These are phyloP conservation scores for Malurus alboscapulatus DNA, from an alignment of 2,113 vertebrate species.

Conservation along the genomic window DNA sequence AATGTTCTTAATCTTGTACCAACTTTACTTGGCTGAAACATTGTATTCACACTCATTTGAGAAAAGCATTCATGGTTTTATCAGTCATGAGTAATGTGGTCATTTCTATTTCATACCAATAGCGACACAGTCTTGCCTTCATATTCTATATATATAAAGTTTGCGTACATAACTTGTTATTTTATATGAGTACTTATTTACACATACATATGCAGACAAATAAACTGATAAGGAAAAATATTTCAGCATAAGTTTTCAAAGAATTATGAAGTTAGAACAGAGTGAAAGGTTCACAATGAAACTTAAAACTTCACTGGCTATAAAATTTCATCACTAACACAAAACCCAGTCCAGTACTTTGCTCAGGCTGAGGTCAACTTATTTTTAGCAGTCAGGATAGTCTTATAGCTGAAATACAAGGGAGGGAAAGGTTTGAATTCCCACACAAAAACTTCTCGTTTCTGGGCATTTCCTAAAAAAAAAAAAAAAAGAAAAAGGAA, in stretches of 20 bases:
- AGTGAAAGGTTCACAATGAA: constrained; percentile 34
- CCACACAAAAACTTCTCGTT: neutral
- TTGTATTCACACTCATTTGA: neutral
- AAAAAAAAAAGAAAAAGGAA: too few relatives aligned
- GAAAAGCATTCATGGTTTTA: neutral
- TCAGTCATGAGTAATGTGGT: neutral
- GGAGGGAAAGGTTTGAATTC: constrained; percentile 1
- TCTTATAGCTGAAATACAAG: neutral
- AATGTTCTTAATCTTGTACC: neutral
- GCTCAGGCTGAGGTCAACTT: neutral
- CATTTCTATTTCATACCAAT: neutral
- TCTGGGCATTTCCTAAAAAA: neutral
- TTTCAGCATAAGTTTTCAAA: constrained; percentile 15
- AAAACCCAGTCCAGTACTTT: constrained; percentile 32
- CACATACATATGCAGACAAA: neutral
- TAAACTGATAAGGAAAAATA: constrained; percentile 37
- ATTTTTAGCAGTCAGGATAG: constrained; percentile 33
- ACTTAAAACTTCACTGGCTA: constrained; percentile 30
- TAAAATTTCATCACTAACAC: constrained; percentile 40
- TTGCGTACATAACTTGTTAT: neutral
- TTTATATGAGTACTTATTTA: constrained; percentile 5
- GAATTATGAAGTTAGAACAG: constrained; percentile 46
- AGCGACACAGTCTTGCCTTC: neutral
- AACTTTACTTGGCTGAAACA: neutral
- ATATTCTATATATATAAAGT: neutral